Evolutionary conservation across 2,888 invertebrate genomes (phyloP), one percentile per base, ranked within the genome.

Genomic region (Cosmia trapezina): DNA sequence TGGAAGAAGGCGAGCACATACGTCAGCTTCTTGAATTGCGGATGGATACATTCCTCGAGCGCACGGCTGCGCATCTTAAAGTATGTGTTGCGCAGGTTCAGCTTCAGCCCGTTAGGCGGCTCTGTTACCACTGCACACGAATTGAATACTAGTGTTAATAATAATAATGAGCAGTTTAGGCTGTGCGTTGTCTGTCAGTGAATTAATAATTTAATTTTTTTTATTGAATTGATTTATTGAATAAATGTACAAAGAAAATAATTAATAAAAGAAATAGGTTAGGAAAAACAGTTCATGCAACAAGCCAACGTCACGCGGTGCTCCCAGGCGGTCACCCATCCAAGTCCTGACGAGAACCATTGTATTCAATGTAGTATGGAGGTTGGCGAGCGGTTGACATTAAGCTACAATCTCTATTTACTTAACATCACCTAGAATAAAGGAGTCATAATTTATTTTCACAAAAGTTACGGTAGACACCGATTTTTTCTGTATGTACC

Each of bases 1-100:
- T 99, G 99, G 95, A 99, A 99, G 95, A 99, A 99, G 0, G 98
- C 98, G 57, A 99, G 95, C 3, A 98, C 98, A 91, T 98, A 99
- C 54, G 99, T 97, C 0, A 99, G 96, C 49, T 98, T 97, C 86
- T 97, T 98, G 94, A 98, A 99, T n/a, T 97, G 97, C 0, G 96
- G 95, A 92, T 99, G 99, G 0, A 94, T 88, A 90, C 98, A 98
- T 17, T 97, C 96, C 8, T 98, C 97, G 54, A 99, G 95, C 0
- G 97, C 97, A 79, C 97, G 97, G n/a, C 97, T 92, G 0, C 97
- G 96, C 96, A 99, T 97, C 95, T 98, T 99, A 93, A 98, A 98
- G 93, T 98, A 99, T 0, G 99, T 99, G 89, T 98, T 98, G 79
- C 98, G 97, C 12, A 99, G 94, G 94, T 99, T 99, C 81, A 99